Base-by-base conservation (phyloP, 1,140 invertebrate species). In the Brachionus angularis region DNA sequence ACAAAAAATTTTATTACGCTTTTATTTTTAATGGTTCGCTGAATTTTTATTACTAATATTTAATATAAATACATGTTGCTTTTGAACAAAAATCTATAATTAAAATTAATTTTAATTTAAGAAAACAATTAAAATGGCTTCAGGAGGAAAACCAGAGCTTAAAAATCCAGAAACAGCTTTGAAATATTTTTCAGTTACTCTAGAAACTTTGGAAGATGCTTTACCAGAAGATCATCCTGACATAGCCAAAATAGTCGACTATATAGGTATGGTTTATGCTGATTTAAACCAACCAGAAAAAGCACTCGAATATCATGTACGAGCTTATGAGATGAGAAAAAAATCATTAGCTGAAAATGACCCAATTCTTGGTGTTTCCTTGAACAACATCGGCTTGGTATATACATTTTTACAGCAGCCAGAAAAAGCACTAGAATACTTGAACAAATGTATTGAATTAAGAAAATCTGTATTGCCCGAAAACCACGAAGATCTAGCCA, bases 241-340 rank as follows among this genome's bases (percentile, higher is more conserved):
- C 10, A 16, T 62, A 25, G 58, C 36, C 8, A 62, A 44, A 16
- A 62, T 44, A 8, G 23, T 44, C n/a, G 39, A 62, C 16, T 44
- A 25, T 25, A 62, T 62, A n/a, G 58, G 58, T 39, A 44, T 62
- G 58, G 58, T 62, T 1, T 62, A 62, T 16, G 25, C 36, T 5
- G 39, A 46, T 42, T n/a, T 62, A 7, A 46, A 29, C 10, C 36
- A 62, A n/a, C 25, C 23, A 4, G 14, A 44, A 64, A 64, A 64
- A 31, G 58, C 58, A 10, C 31, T 21, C 5, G 58, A 64, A 27
- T 64, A 16, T 21, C 58, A 64, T 31, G 1, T 46, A 14, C 14
- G 47, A 46, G 46, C 42, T 39, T 18, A 46, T 12, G 39, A 33
- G 33, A 64, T 64, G 39, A 16, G 58, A 21, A 14, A 64, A 46